phyloP scores from a whole-genome alignment of 2,797 vertebrate species.

The Tadarida brasiliensis region DNA sequence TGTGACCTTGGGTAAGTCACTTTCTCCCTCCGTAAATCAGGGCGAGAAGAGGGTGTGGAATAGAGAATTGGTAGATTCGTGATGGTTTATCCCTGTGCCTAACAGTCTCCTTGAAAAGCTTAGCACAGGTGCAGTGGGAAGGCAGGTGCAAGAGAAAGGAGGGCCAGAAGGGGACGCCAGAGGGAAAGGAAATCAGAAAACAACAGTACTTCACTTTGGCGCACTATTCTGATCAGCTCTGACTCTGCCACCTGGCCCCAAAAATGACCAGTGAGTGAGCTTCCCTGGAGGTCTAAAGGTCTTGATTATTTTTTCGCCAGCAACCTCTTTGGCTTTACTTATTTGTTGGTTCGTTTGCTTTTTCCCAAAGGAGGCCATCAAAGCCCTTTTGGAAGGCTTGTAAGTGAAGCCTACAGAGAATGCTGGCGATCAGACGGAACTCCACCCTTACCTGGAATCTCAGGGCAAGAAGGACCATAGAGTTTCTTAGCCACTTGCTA shows the following conservation, averaged over 20 bases:
- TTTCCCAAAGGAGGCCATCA: background rate
- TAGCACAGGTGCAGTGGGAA: background rate
- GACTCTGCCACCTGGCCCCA: background rate
- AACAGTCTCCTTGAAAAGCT: background rate
- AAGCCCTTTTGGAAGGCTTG: background rate
- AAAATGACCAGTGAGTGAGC: background rate
- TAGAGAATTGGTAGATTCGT: background rate
- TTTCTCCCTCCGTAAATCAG: background rate
- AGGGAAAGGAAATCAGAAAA: background rate
- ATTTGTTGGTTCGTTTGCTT: background rate
- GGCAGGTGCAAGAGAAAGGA: background rate
- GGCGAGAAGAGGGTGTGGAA: background rate
- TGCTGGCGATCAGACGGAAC: no score
- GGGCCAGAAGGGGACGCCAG: no score
- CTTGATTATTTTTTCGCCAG: background rate
- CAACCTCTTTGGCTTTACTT: constrained; percentile 11
- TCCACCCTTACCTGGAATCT: background rate
- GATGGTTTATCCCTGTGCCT: background rate
- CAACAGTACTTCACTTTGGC: background rate
- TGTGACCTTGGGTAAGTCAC: constrained; percentile 75
- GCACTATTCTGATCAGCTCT: background rate
- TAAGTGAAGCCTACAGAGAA: background rate
- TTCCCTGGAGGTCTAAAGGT: background rate
- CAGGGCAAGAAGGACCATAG: background rate
- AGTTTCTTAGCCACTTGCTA: no score